phyloP scores from a whole-genome alignment of 2,113 vertebrate genomes.

The Crotalus tigris region DNA sequence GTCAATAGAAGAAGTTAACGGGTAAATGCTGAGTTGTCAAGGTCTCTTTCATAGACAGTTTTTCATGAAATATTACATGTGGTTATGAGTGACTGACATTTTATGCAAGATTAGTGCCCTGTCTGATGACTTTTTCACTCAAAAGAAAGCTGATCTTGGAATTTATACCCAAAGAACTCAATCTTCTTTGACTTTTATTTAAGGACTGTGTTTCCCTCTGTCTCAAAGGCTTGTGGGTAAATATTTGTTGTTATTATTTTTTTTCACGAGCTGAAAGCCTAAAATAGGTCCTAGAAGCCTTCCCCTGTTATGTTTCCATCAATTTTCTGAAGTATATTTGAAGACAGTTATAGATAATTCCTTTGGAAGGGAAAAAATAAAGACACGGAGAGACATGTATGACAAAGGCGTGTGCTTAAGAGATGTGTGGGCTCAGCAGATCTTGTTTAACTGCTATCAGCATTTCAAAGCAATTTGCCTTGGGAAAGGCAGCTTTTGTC shows the following conservation, averaged over 20 bases:
- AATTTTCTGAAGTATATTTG: slow-evolving; percentile 3
- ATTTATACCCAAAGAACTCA: not conserved
- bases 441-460: not conserved
- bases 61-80: not conserved
- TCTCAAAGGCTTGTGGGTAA: not conserved
- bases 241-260: too few species aligned
- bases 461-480: not conserved
- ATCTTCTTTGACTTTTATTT: not conserved
- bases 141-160: not conserved
- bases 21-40: not conserved
- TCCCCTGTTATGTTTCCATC: not conserved
- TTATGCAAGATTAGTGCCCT: not conserved
- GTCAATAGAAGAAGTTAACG: not conserved
- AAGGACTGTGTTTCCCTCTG: not conserved
- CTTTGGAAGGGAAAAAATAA: not conserved
- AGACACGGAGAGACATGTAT: not conserved
- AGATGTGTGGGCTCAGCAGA: not conserved
- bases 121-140: not conserved
- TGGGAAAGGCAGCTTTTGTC: not conserved
- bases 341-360: not conserved
- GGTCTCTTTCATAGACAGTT: not conserved
- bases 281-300: not conserved
- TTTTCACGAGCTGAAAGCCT: not conserved
- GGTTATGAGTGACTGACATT: not conserved
- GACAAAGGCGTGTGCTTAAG: not conserved